Evolutionary conservation across 2,797 vertebrate species (phyloP).

Genomic region (Cossypha caffra): DNA sequence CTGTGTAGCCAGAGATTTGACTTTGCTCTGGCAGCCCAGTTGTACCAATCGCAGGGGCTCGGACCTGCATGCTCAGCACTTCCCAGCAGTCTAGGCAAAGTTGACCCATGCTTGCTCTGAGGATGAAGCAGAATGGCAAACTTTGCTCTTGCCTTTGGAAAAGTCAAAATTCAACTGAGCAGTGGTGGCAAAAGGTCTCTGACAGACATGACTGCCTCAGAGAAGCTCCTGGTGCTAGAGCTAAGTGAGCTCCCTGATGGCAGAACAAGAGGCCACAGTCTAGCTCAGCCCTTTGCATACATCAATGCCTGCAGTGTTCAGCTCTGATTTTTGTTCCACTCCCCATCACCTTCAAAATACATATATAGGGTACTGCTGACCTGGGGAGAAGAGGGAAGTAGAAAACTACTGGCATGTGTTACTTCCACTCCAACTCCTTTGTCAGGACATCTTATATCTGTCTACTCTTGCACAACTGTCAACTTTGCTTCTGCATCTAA

Average conservation of each 20-base stretch:
- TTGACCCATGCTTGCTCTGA: not conserved
- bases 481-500: not conserved
- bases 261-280: not conserved
- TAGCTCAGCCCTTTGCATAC: not conserved
- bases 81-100: not conserved
- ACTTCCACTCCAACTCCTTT: not conserved
- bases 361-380: not conserved
- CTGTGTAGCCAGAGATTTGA: not conserved
- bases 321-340: not conserved
- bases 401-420: not conserved
- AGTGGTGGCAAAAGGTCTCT: not conserved
- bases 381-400: not conserved
- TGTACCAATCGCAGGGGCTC: fast-evolving
- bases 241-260: not conserved
- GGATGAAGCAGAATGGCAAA: not conserved
- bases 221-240: not conserved
- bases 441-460: not conserved
- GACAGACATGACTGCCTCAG: not conserved
- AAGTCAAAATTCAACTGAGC: not conserved
- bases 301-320: not conserved
- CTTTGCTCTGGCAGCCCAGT: not conserved
- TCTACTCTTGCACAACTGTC: not conserved
- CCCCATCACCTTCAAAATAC: not conserved
- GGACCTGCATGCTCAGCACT: not conserved
- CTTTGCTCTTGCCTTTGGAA: not conserved